phyloP scores from a whole-genome alignment of 2,797 vertebrate genomes.

The Scarus forsteni region DNA sequence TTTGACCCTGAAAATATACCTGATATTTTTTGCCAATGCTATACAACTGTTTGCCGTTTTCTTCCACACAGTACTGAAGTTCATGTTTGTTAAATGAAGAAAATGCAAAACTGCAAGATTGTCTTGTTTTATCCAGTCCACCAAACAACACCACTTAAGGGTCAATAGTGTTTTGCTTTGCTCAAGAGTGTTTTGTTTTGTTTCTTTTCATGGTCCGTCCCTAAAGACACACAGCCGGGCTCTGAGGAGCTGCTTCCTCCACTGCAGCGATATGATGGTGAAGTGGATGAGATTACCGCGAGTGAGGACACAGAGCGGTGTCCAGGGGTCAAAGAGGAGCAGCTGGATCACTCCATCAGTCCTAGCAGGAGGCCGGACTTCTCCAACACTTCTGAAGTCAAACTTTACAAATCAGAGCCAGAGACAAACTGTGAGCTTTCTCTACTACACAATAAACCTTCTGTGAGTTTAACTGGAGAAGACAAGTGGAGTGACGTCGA shows the following conservation, averaged over 20 bases:
- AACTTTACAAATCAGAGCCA: slow-evolving; percentile 2
- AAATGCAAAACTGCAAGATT: no score
- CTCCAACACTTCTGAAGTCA: neutral
- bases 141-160: no score
- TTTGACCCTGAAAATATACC: no score
- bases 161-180: no score
- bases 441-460: neutral
- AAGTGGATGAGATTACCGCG: neutral
- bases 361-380: slow-evolving; percentile 6
- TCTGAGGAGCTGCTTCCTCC: neutral
- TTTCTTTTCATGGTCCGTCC: neutral
- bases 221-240: neutral
- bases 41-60: no score
- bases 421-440: neutral
- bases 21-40: no score
- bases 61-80: no score
- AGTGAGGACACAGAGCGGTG: slow-evolving; percentile 2
- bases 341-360: slow-evolving; percentile 25
- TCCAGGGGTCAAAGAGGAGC: slow-evolving; percentile 48
- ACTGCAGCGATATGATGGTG: slow-evolving; percentile 1
- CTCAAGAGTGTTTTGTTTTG: no score
- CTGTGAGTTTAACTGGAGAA: neutral
- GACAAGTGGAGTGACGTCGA: neutral
- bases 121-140: no score
- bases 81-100: no score